Conservation (phyloP, 2,888 invertebrate species). For the Trissoscelio sp. region DNA sequence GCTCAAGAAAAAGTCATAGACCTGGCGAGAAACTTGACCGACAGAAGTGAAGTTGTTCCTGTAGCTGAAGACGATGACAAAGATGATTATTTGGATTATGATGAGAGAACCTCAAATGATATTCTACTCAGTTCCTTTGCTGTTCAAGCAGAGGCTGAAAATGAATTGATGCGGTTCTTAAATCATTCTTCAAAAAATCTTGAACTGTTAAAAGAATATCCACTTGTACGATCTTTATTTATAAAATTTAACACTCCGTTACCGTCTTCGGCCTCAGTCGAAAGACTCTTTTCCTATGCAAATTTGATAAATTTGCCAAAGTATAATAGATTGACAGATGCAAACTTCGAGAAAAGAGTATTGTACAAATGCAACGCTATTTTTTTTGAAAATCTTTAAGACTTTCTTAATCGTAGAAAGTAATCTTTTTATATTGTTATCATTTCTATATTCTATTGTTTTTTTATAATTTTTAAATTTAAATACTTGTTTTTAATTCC, state of each 20-base stretch:
- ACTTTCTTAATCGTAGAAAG: too few species aligned
- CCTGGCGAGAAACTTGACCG: not conserved
- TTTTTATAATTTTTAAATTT: not conserved
- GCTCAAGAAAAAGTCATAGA: not conserved
- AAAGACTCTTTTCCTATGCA: not conserved
- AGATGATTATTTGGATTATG: not conserved
- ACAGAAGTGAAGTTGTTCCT: not conserved
- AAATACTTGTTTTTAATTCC: too few species aligned
- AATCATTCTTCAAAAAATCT: not conserved
- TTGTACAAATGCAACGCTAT: not conserved
- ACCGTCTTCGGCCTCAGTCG: not conserved
- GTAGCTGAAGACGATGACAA: not conserved
- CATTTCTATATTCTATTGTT: too few species aligned
- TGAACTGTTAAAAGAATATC: not conserved
- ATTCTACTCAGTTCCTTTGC: not conserved
- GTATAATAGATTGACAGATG: not conserved
- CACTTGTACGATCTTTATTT: not conserved
- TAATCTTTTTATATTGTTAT: not conserved
- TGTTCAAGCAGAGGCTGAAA: not conserved
- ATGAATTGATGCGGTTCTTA: slow-evolving; percentile 1
- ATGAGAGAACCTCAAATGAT: not conserved
- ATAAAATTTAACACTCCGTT: slow-evolving; percentile 2
- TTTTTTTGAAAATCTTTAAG: not conserved
- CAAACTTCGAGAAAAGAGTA: not conserved
- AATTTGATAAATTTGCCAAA: not conserved